Conservation (phyloP, 2,113 vertebrate genomes). For the Mixornis gularis region DNA sequence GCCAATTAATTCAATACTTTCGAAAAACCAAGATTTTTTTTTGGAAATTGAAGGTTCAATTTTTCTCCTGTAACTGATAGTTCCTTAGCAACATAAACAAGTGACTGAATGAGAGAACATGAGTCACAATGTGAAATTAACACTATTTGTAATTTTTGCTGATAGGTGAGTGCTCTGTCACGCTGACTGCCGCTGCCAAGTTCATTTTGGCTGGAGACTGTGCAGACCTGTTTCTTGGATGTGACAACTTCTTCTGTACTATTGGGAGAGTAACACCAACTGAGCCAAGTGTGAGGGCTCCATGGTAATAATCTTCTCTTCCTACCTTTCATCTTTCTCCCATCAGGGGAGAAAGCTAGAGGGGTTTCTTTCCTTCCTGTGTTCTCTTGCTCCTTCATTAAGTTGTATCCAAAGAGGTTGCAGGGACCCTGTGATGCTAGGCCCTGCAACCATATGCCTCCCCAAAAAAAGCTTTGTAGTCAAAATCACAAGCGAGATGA, state of each 20-base stretch:
- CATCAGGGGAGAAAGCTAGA: background rate
- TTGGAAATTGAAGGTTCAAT: background rate
- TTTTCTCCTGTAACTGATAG: background rate
- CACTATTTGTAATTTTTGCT: background rate
- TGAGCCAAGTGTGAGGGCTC: background rate
- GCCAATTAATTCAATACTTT: background rate
- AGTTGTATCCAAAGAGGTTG: background rate
- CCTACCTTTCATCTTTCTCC: background rate
- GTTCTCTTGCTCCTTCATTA: background rate
- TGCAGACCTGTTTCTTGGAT: background rate
- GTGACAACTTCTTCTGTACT: background rate
- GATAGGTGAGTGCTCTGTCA: background rate
- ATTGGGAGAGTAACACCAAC: background rate
- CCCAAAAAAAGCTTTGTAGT: background rate
- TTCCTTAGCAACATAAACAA: background rate
- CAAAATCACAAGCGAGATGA: background rate
- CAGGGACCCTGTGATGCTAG: background rate
- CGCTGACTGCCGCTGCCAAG: fast-evolving
- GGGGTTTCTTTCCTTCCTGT: background rate
- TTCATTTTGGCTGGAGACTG: background rate
- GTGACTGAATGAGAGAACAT: background rate
- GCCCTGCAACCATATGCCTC: fast-evolving
- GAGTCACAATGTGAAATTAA: background rate
- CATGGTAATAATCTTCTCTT: background rate
- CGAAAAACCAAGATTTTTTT: background rate